Evolutionary conservation across 2,888 invertebrate genomes (phyloP).

Genomic region (Suillia variegata): DNA sequence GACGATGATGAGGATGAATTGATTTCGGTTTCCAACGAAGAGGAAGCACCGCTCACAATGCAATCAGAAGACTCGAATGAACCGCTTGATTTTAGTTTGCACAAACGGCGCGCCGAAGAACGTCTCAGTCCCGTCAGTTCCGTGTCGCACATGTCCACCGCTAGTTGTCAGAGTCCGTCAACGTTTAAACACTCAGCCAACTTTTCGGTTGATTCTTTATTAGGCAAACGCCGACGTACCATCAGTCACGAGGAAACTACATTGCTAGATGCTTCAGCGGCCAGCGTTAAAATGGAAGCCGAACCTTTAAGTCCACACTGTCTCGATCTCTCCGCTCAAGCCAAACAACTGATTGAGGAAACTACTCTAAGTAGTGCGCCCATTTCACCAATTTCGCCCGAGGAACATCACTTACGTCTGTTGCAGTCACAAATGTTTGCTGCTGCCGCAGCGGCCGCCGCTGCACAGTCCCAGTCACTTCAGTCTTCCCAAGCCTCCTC

Average conservation of each 20-base stretch:
- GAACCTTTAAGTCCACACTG: conserved; percentile 11
- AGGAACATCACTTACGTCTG: conserved; percentile 46
- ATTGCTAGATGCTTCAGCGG: conserved; percentile 25
- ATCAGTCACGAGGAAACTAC: conserved; percentile 31
- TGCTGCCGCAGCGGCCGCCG: conserved; percentile 53
- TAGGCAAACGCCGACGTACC: conserved; percentile 48
- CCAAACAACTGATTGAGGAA: neutral
- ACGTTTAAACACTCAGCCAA: conserved; percentile 31
- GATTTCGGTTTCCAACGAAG: conserved; percentile 24
- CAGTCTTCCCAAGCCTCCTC: neutral
- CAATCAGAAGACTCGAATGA: conserved; percentile 44
- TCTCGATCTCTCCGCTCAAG: conserved; percentile 5
- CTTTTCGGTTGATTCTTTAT: conserved; percentile 51
- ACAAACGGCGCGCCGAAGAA: conserved; percentile 40
- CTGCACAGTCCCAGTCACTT: conserved; percentile 28
- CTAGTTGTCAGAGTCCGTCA: conserved; percentile 22
- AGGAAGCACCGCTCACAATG: conserved; percentile 25
- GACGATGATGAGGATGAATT: conserved; percentile 31
- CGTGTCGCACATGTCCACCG: conserved; percentile 7
- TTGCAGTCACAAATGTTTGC: conserved; percentile 55
- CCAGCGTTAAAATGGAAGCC: conserved; percentile 27
- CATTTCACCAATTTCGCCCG: conserved; percentile 23
- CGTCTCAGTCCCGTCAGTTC: conserved; percentile 24
- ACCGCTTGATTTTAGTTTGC: conserved; percentile 57
- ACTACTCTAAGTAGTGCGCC: neutral